These are phyloP conservation scores for Venusia cambrica DNA, from an alignment of 2,888 invertebrate genomes.

Conservation along the genomic window DNA sequence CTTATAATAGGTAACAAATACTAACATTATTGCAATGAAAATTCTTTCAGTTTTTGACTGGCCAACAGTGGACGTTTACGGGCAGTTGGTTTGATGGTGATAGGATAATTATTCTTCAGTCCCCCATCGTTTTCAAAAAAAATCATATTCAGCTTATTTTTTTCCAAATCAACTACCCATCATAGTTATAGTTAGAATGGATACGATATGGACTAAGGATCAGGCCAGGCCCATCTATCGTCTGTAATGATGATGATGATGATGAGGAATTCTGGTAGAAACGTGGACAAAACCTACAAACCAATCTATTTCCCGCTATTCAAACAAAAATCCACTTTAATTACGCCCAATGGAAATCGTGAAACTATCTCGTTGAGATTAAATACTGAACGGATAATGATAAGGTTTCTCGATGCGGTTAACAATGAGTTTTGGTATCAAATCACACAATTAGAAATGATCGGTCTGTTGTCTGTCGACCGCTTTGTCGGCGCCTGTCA, in stretches of 20 bases:
- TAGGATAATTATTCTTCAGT: too few species aligned
- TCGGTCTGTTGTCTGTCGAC: constrained; percentile 65
- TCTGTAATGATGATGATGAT: constrained; percentile 5
- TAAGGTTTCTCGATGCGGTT: constrained; percentile 64
- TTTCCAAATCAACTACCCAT: too few species aligned
- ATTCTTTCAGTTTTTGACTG: too few species aligned
- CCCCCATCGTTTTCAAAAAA: too few species aligned
- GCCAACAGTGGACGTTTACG: too few species aligned
- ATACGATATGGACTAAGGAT: too few species aligned
- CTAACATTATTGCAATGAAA: too few species aligned
- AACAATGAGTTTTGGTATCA: constrained; percentile 79
- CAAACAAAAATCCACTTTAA: constrained; percentile 17
- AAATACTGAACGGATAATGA: constrained; percentile 34
- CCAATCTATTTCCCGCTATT: constrained; percentile 16
- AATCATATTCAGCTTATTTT: too few species aligned
- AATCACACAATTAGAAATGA: constrained; percentile 79
- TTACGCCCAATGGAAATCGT: constrained; percentile 19
- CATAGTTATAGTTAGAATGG: too few species aligned
- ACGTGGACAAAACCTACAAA: neutral
- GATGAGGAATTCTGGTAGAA: neutral
- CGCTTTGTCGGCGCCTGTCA: constrained; percentile 63
- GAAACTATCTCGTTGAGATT: constrained; percentile 22
- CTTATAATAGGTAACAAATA: too few species aligned
- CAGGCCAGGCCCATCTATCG: too few species aligned
- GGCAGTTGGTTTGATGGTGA: too few species aligned